Evolutionary conservation across 2,113 vertebrate genomes (phyloP), one percentile per base, ranked within the genome.

Genomic region (Calonectris borealis): DNA sequence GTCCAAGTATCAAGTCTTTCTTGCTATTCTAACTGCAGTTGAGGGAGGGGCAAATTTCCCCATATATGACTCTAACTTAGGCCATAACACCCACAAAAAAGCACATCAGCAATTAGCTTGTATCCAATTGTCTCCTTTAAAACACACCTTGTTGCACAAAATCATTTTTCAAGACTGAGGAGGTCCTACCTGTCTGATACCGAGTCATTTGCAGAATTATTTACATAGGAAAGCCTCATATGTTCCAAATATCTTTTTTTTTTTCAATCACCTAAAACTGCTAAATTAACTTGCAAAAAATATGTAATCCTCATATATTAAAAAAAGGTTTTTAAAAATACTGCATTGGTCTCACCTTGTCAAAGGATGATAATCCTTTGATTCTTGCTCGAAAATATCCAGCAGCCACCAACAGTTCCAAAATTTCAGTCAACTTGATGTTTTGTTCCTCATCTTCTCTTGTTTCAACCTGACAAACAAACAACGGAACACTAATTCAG

Each of bases 351-450:
- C 90, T 86, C 95, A 99, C 99, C 99, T 99, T 99, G 95, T 99
- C 99, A 95, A 99, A 99, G 16, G 99, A 99, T 5, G 99, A 99
- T 49, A 99, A 97, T 4, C 99, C 99, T 95, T 99, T 99, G 95
- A 99, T 99, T 77, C 99, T 98, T 58, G 99, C 99, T 91, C 99
- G 97, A 96, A 99, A 99, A 98, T 99, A 99, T 11, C 99, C 99
- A 69, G 99, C 99, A 32, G 99, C 99, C 93, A 99, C 98, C 97
- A 99, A 97, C 11, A 99, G 98, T 94, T 99, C 99, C 96, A 99
- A 97, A 97, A 99, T 99, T 97, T 99, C 99, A 14, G 98, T 86
- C 96, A 99, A 86, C 88, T 99, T 99, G 68, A 99, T 85, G 79
- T 98, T 99, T 97, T 99, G 99, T 71, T 99, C 99, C 88, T 99